phyloP scores from a whole-genome alignment of 92 coral and sea anemone species.

The Palythoa caribaeorum region DNA sequence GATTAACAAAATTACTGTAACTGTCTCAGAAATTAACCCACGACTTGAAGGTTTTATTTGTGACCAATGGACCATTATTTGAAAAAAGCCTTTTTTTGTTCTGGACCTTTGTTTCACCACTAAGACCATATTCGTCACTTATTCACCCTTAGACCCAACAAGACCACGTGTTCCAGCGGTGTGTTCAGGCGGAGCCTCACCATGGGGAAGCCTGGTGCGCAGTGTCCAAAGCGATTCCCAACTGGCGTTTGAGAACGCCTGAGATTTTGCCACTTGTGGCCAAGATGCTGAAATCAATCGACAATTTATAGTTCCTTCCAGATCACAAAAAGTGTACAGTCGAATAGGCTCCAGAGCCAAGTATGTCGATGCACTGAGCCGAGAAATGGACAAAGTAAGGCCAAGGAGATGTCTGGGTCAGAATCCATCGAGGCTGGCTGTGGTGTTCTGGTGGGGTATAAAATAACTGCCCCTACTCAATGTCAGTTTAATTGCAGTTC shows the following conservation, averaged over 20 bases:
- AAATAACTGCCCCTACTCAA: too few species aligned
- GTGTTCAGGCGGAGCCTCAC: conserved; percentile 93
- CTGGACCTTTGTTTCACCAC: background rate
- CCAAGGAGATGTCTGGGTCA: too few species aligned
- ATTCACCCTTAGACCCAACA: conserved; percentile 82
- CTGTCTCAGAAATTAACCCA: too few species aligned
- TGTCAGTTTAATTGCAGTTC: too few species aligned
- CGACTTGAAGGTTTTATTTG: too few species aligned
- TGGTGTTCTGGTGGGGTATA: too few species aligned
- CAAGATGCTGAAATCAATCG: conserved; percentile 83
- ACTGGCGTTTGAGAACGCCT: conserved; percentile 94
- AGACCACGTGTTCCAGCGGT: conserved; percentile 85
- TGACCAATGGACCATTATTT: too few species aligned
- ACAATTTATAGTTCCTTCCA: conserved; percentile 43
- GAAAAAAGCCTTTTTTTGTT: background rate
- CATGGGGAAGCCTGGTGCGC: conserved; percentile 99
- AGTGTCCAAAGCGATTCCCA: conserved; percentile 90
- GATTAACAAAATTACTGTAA: too few species aligned
- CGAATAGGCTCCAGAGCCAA: background rate
- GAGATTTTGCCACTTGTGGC: conserved; percentile 86
- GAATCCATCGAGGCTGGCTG: too few species aligned
- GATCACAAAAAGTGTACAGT: background rate
- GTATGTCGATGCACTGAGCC: background rate
- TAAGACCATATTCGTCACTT: background rate
- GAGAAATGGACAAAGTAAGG: too few species aligned